These are phyloP conservation scores for Lasioglossum marginatum DNA, from an alignment of 2,888 invertebrate species.

Conservation along the genomic window DNA sequence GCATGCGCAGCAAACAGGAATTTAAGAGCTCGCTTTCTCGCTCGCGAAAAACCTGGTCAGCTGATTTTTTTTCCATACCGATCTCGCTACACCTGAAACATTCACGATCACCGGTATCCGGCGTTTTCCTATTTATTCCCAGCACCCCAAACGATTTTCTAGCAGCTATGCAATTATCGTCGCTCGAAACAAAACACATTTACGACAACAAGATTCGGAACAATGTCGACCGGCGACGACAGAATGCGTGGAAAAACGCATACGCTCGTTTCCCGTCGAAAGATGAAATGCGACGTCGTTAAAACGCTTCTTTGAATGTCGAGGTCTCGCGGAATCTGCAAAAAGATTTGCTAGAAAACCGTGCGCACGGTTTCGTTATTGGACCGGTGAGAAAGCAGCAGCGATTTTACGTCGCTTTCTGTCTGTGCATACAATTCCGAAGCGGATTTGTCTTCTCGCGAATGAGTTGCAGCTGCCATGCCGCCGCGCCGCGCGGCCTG, in stretches of 20 bases:
- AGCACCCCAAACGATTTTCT: background rate
- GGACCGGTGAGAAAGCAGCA: background rate
- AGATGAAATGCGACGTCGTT: background rate
- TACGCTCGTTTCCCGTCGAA: background rate
- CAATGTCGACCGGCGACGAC: background rate
- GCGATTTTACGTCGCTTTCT: constrained; percentile 1
- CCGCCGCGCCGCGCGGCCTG: background rate
- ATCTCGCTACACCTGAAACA: background rate
- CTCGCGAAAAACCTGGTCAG: background rate
- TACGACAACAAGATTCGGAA: background rate
- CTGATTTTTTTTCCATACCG: background rate
- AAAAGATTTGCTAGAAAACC: background rate
- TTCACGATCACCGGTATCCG: background rate
- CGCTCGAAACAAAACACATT: background rate
- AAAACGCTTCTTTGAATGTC: background rate
- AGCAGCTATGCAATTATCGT: background rate
- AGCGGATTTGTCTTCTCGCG: background rate
- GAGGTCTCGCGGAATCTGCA: background rate
- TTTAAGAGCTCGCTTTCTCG: background rate
- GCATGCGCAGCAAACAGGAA: background rate
- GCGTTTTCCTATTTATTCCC: background rate
- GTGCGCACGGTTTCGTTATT: background rate
- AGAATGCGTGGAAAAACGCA: background rate
- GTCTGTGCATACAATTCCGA: background rate
- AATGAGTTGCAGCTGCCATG: background rate